These are phyloP conservation scores for Entomobrya proxima DNA, from an alignment of 2,888 invertebrate genomes.

Conservation along the genomic window DNA sequence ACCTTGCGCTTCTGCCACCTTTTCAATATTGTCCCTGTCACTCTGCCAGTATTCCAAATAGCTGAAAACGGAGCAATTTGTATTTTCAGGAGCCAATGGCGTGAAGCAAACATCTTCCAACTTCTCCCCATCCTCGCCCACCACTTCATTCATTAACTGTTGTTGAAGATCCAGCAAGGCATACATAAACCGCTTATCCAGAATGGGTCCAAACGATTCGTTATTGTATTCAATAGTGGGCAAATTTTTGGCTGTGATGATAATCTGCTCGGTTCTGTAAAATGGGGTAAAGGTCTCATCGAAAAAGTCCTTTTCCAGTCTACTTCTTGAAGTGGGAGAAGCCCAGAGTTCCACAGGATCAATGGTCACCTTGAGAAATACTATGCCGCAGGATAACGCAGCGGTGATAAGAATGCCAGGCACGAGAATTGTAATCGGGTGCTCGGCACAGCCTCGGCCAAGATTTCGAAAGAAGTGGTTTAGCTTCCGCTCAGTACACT, in stretches of 20 bases:
- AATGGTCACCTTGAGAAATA: conserved; percentile 88
- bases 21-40: conserved; percentile 80
- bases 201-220: conserved; percentile 89
- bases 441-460: conserved; percentile 68
- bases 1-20: background rate
- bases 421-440: conserved; percentile 68
- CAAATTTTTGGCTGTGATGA: conserved; percentile 80
- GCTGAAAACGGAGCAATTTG: conserved; percentile 91
- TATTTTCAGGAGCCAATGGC: conserved; percentile 85
- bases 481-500: conserved; percentile 52
- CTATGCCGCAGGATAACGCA: conserved; percentile 85
- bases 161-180: conserved; percentile 86
- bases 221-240: conserved; percentile 75
- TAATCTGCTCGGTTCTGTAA: conserved; percentile 94
- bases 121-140: conserved; percentile 69
- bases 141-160: conserved; percentile 80
- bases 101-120: conserved; percentile 94
- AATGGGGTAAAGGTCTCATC: conserved; percentile 96
- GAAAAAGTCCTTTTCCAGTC: conserved; percentile 92
- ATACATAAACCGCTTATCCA: conserved; percentile 87
- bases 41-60: conserved; percentile 95
- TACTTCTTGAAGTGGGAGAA: conserved; percentile 88
- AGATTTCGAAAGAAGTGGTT: conserved; percentile 53
- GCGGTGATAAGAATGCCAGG: conserved; percentile 68
- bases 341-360: conserved; percentile 99